Percentiles rank a stretch among this genome's conserved stretches.
phyloP scores from a whole-genome alignment of 2,888 invertebrate genomes.

The Onthophagus sagittarius region DNA sequence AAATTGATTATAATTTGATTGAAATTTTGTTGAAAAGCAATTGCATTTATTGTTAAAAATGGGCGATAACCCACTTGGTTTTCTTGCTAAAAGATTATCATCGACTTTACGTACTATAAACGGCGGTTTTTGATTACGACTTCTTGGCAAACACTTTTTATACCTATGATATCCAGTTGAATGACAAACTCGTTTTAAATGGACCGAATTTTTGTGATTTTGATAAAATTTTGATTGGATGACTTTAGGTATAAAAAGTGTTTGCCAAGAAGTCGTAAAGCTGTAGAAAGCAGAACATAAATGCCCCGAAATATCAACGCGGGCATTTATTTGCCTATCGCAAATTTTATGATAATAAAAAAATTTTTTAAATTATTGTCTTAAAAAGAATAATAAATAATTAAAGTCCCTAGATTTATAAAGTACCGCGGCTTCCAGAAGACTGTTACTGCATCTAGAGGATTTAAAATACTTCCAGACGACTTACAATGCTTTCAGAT shows the following conservation, averaged over 20 bases:
- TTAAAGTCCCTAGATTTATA: too few relatives aligned
- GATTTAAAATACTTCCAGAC: too few relatives aligned
- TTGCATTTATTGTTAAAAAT: conserved; percentile 17
- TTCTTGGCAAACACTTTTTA: conserved; percentile 17
- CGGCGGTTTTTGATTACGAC: conserved; percentile 21
- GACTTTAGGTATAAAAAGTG: conserved; percentile 40
- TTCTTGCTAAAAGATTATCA: conserved; percentile 28
- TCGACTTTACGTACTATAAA: conserved; percentile 30
- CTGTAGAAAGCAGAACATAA: too few relatives aligned
- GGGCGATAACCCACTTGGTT: conserved; percentile 27
- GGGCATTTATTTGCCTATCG: too few relatives aligned
- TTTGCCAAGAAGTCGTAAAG: conserved; percentile 11
- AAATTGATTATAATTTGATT: too few relatives aligned
- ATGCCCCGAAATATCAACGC: too few relatives aligned
- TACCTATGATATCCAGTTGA: conserved; percentile 50
- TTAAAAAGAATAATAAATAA: too few relatives aligned
- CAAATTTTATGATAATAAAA: too few relatives aligned
- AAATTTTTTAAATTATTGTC: too few relatives aligned
- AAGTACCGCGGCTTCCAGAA: too few relatives aligned
- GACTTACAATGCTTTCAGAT: too few relatives aligned
- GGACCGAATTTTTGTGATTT: conserved; percentile 30
- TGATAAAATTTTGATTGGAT: conserved; percentile 40
- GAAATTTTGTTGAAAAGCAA: background rate
- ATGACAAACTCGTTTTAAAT: conserved; percentile 55
- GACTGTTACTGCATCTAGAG: too few relatives aligned